A percentile compares a stretch with the other conserved stretches of the same genome.
phyloP scores from a whole-genome alignment of 1,140 invertebrate species.

The Polyergus mexicanus region DNA sequence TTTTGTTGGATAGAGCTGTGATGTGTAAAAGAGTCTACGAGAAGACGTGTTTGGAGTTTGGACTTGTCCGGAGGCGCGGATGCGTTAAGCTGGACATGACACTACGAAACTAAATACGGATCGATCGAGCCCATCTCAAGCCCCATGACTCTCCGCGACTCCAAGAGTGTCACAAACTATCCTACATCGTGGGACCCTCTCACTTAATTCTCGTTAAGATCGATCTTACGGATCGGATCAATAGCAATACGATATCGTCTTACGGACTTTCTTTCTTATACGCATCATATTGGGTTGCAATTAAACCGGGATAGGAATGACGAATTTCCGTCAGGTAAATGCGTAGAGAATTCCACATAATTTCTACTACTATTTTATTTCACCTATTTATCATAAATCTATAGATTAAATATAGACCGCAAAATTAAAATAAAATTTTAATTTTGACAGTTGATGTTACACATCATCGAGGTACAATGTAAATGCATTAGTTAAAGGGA shows the following conservation, averaged over 20 bases:
- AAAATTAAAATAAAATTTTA: slow-evolving; percentile 2
- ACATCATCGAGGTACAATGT: not conserved
- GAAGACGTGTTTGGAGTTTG: slow-evolving; percentile 81
- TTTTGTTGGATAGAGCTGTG: slow-evolving; percentile 81
- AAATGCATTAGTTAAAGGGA: not conserved
- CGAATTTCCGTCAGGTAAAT: slow-evolving; percentile 8
- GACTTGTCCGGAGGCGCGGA: slow-evolving; percentile 84
- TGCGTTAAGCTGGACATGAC: slow-evolving; percentile 85
- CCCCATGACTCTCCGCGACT: slow-evolving; percentile 68
- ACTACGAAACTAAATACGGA: slow-evolving; percentile 84
- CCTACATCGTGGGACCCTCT: slow-evolving; percentile 70
- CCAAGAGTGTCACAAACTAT: slow-evolving; percentile 78
- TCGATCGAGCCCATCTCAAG: slow-evolving; percentile 53
- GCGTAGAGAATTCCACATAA: not conserved
- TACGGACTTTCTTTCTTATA: slow-evolving; percentile 57
- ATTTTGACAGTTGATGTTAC: slow-evolving; percentile 17
- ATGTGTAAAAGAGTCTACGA: slow-evolving; percentile 69
- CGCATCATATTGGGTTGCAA: slow-evolving; percentile 32
- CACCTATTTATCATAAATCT: not conserved
- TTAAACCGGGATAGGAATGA: not conserved
- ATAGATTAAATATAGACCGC: too few species aligned
- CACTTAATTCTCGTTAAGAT: slow-evolving; percentile 80
- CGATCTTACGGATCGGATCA: slow-evolving; percentile 66
- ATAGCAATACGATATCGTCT: slow-evolving; percentile 64
- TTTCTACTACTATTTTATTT: not conserved